Base-by-base conservation (phyloP, 2,113 vertebrate species). In the Lates calcarifer region DNA sequence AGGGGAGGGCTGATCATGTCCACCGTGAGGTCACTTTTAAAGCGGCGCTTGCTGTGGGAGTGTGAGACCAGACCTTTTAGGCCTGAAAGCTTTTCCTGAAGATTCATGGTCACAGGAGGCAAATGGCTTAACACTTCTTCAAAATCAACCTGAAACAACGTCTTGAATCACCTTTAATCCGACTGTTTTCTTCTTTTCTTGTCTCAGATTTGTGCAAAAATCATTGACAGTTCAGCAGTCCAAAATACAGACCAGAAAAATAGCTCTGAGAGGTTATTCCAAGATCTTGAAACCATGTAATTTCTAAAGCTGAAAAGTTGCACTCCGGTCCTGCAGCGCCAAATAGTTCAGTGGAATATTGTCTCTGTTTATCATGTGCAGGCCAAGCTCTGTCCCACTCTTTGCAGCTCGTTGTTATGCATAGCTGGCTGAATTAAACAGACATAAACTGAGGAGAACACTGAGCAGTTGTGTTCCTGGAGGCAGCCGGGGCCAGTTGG, bases 1-100 rank as follows among this genome's bases (percentile, higher is more conserved):
- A 99, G 90, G 0, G 98, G 98, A 0, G 96, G 97, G 92, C 98
- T 99, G 93, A 99, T 99, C 98, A 99, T 99, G 62, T 99, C 98
- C 0, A 95, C 90, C 0, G 97, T 98, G 77, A 99, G 94, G 90
- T 97, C 96, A 0, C 94, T 92, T 85, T 96, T 96, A 73, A 92
- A 90, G 22, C 96, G 95, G 0, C 97, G 95, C 87, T 96, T 98
- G 83, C 96, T 93, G 0, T 97, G 96, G 2, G 98, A 97, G 84
- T 95, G 92, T 0, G 97, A 94, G 84, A 97, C 96, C 95, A 98
- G 96, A 75, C 96, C 95, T 84, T 96, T 96, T 0, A 99, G 94
- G 49, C 97, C 96, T 0, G 97, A 97, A 41, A 98, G 93, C 93
- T 97, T 99, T 53, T 97, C 97, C 76, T 97, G 97, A 74, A 98